These are phyloP conservation scores for Myotis daubentonii DNA, from an alignment of 2,797 vertebrate genomes.

Conservation along the genomic window DNA sequence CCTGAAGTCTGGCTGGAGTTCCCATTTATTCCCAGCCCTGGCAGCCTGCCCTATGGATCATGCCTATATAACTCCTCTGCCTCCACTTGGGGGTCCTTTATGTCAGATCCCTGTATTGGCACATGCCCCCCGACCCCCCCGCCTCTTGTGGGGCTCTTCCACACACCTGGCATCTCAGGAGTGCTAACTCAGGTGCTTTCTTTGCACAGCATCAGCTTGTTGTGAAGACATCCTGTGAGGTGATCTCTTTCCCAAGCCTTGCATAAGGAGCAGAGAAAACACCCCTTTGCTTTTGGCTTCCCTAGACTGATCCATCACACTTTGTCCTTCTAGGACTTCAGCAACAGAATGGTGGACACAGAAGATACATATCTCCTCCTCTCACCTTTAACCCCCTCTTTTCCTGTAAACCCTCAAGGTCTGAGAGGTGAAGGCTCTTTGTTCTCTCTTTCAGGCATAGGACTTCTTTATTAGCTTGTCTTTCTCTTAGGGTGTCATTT, in stretches of 20 bases:
- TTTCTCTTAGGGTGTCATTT: background rate
- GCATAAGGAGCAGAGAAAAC: background rate
- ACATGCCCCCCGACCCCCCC: background rate
- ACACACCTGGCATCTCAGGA: rapidly evolving
- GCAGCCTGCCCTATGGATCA: background rate
- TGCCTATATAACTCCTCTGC: background rate
- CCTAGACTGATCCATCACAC: background rate
- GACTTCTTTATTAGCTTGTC: background rate
- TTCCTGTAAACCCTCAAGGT: background rate
- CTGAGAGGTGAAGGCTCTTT: background rate
- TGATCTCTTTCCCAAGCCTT: background rate
- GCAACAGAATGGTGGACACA: background rate
- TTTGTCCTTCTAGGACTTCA: background rate
- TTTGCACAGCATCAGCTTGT: background rate
- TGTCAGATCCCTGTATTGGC: too few relatives aligned
- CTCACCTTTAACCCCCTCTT: background rate
- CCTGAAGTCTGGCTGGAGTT: background rate
- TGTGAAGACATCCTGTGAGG: background rate
- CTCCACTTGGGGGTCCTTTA: background rate
- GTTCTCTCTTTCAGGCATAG: background rate
- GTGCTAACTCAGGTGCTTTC: background rate
- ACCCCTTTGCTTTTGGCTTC: background rate
- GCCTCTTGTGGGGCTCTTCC: background rate
- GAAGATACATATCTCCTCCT: background rate
- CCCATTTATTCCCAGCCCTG: background rate